Conservation (phyloP, 2,797 vertebrate species). For the Melanotaenia maccullochi region DNA sequence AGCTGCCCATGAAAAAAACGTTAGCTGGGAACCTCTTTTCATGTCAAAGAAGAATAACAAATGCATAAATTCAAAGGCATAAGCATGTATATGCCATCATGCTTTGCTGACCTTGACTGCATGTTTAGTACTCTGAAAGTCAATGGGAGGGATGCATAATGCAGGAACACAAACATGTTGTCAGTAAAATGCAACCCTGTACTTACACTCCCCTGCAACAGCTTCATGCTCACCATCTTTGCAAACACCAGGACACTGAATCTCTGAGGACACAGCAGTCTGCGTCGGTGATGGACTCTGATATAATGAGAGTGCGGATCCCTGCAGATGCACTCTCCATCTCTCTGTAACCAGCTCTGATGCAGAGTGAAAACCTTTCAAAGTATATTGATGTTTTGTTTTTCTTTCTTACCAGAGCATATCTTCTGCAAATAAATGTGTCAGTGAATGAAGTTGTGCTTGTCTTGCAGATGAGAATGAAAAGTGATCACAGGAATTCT, state of each 20-base stretch:
- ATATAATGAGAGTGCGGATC: conserved; percentile 50
- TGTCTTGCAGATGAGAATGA: conserved; percentile 41
- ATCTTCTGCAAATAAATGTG: conserved; percentile 58
- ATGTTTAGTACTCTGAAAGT: conserved; percentile 22
- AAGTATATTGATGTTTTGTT: conserved; percentile 59
- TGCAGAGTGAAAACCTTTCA: conserved; percentile 29
- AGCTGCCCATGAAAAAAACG: conserved; percentile 27
- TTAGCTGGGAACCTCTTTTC: conserved; percentile 17
- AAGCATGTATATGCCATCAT: conserved; percentile 54
- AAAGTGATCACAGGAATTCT: conserved; percentile 57
- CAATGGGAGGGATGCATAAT: conserved; percentile 37
- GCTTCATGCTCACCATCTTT: conserved; percentile 4
- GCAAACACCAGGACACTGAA: not conserved
- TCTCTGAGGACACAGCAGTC: conserved; percentile 37
- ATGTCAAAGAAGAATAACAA: conserved; percentile 17
- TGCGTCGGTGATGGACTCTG: conserved; percentile 47
- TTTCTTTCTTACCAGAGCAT: conserved; percentile 32
- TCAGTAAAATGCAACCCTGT: conserved; percentile 18
- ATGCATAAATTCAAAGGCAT: conserved; percentile 14
- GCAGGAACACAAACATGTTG: conserved; percentile 38
- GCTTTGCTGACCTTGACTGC: conserved; percentile 39
- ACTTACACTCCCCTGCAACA: conserved; percentile 1
- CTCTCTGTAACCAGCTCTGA: conserved; percentile 42
- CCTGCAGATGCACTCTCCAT: conserved; percentile 35
- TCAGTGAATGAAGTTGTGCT: conserved; percentile 62